Percentiles rank a stretch among this genome's conserved stretches.
These are phyloP conservation scores for Troides helena DNA, from an alignment of 2,888 invertebrate genomes.

Conservation along the genomic window DNA sequence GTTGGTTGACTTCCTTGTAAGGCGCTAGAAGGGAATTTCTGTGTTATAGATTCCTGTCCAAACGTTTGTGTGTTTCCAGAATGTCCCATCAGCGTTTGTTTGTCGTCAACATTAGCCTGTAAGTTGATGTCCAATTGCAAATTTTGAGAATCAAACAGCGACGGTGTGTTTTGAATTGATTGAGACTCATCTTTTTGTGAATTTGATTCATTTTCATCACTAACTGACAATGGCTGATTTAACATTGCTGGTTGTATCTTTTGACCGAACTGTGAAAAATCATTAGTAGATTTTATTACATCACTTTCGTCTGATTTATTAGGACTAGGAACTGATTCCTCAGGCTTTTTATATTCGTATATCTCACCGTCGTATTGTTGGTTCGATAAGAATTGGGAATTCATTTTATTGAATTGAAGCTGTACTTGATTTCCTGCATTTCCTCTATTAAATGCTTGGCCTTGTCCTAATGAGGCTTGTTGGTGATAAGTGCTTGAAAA, in stretches of 20 bases:
- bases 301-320: conserved; percentile 31
- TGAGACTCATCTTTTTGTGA: background rate
- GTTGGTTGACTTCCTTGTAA: conserved; percentile 5
- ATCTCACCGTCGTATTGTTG: conserved; percentile 50
- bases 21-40: conserved; percentile 9
- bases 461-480: background rate
- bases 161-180: background rate
- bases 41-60: conserved; percentile 10
- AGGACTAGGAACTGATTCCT: conserved; percentile 42
- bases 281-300: conserved; percentile 16
- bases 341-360: conserved; percentile 62
- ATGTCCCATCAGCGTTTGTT: background rate
- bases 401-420: conserved; percentile 15
- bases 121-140: conserved; percentile 9
- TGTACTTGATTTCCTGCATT: conserved; percentile 2
- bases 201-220: conserved; percentile 1
- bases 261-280: conserved; percentile 31
- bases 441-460: conserved; percentile 5
- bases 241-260: conserved; percentile 23
- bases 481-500: background rate
- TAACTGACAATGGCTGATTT: background rate
- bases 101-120: conserved; percentile 3
- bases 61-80: conserved; percentile 1
- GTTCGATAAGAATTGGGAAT: conserved; percentile 29
- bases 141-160: conserved; percentile 8